Evolutionary conservation across 2,113 vertebrate species (phyloP).

Genomic region (Aix galericulata): DNA sequence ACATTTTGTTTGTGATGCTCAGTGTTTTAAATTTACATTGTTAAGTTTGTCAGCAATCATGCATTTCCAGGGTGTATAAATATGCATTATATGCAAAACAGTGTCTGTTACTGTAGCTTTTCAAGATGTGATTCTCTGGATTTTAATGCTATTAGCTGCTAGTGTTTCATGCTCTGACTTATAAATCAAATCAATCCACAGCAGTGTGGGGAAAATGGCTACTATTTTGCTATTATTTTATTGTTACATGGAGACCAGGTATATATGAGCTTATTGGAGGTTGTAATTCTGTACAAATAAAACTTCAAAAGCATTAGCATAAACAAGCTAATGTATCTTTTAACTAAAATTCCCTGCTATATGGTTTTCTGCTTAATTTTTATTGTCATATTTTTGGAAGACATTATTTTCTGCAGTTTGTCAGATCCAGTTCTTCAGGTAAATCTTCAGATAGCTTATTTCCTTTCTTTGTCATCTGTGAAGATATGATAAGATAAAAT

Average conservation of each 20-base stretch:
- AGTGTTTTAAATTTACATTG: constrained; percentile 54
- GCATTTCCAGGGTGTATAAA: constrained; percentile 41
- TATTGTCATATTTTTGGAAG: rapidly evolving
- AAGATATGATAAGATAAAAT: neutral
- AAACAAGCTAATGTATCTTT: neutral
- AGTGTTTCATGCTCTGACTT: constrained; percentile 7
- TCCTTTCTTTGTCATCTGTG: neutral
- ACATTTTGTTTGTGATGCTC: constrained; percentile 15
- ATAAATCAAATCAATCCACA: neutral
- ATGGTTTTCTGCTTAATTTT: neutral
- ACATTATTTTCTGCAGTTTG: neutral
- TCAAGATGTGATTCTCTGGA: constrained; percentile 26
- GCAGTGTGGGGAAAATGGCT: neutral
- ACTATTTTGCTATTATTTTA: neutral
- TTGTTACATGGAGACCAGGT: neutral
- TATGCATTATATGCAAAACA: constrained; percentile 50
- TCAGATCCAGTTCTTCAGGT: neutral
- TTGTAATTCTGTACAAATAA: neutral
- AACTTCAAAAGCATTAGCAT: neutral
- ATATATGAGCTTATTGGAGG: neutral
- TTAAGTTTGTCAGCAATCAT: constrained; percentile 56
- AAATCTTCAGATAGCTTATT: neutral
- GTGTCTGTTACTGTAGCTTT: constrained; percentile 32
- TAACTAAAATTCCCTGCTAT: neutral
- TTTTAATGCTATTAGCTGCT: constrained; percentile 36